Evolutionary conservation across 1,140 invertebrate genomes (phyloP).

Genomic region (Aphelenchoides besseyi): DNA sequence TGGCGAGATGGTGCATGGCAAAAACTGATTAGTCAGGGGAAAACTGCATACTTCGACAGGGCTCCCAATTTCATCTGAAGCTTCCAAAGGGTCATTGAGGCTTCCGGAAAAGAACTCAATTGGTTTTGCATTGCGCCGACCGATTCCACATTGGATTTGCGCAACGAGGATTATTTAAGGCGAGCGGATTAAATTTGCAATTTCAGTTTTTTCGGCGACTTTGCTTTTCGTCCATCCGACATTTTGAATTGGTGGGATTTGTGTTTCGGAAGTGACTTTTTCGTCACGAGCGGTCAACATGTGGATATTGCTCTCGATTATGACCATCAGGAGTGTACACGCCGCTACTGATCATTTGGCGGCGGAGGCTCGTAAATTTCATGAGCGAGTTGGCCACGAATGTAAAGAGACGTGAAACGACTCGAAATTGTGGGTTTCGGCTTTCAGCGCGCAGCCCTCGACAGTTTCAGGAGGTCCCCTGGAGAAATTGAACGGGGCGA

Average conservation of each 20-base stretch:
- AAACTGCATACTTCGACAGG: too few relatives aligned
- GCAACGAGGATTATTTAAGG: background rate
- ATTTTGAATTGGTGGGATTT: background rate
- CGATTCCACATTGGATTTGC: background rate
- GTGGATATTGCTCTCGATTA: background rate
- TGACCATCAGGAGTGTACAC: too few relatives aligned
- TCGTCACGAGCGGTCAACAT: background rate
- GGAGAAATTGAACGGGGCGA: background rate
- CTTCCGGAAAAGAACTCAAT: too few relatives aligned
- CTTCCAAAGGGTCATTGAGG: too few relatives aligned
- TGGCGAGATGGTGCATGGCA: too few relatives aligned
- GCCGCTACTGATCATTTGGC: too few relatives aligned
- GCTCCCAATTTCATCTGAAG: too few relatives aligned
- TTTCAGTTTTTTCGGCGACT: background rate
- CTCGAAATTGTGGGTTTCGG: background rate
- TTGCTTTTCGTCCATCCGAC: background rate
- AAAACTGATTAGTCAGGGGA: too few relatives aligned
- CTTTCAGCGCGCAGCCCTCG: background rate
- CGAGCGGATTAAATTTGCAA: constrained; percentile 3
- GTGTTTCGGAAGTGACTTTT: background rate
- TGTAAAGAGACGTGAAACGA: background rate
- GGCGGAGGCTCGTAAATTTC: too few relatives aligned
- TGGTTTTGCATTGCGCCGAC: background rate
- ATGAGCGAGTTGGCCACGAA: too few relatives aligned
- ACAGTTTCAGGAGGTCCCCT: too few relatives aligned